Evolutionary conservation across 2,113 vertebrate genomes (phyloP), one percentile per base, ranked within the genome.

Genomic region (Condylura cristata): DNA sequence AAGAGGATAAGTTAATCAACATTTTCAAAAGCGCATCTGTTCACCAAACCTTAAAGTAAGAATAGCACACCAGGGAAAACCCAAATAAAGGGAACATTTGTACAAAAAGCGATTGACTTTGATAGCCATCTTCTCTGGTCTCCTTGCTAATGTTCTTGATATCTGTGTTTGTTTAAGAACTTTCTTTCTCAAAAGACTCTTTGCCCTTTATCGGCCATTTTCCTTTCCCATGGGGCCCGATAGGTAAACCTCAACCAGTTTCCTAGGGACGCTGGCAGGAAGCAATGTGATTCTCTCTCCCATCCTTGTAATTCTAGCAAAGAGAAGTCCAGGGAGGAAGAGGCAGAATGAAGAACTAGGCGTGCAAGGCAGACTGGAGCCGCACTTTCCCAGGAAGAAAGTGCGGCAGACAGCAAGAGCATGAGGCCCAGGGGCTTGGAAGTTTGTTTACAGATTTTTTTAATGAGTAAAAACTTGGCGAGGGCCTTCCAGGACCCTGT

Each of bases 1-100:
- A 72, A 95, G 97, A 96, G 93, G 96, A 97, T 93, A 71, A 56
- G 94, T 97, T 98, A 98, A 98, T 98, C 97, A 98, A 97, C 95
- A 79, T 95, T 98, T 98, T 98, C 97, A 91, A 97, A 98, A 97
- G 93, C 79, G 53, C 96, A 98, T 96, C 95, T 98, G 95, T 96
- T 97, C 94, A 95, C 97, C 86, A 91, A 97, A 93, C 75, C 96
- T 97, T 97, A 95, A 98, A 97, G 92, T 93, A 98, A 97, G 75
- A 96, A 97, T 48, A 28, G 90, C 91, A 89, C 83, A 0, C 93
- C 94, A 93, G 97, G 98, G 98, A 97, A 97, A 97, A 98, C 82
- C 84, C 97, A 95, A 97, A 97, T 97, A 97, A 97, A 98, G 78
- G 97, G 95, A 98, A 96, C 95, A 89, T 97, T 98, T 96, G 88